Base-by-base conservation (phyloP, 2,113 vertebrate genomes). In the Gallinago jamesoni region DNA sequence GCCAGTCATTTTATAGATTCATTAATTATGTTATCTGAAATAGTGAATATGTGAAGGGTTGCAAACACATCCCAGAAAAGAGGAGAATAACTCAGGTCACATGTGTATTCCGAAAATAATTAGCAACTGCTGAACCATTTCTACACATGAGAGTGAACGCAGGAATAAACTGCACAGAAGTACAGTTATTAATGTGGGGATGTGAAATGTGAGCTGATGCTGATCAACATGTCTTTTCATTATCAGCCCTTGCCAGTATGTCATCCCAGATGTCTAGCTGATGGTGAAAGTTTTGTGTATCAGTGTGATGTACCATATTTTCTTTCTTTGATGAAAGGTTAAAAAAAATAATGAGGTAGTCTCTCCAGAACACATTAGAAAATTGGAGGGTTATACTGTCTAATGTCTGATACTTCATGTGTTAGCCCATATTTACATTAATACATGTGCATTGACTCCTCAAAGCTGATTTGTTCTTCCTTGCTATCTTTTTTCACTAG, bases 401-500 rank as follows among this genome's bases (percentile, higher is more conserved):
- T 67, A 7, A 8, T 59, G 7, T n/a, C 28, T 64, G 10, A 30
- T 70, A 20, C 5, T 90, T 84, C 39, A 19, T 35, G n/a, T 67
- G 3, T 22, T 84, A 60, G 35, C 23, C 30, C 5, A 7, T 50
- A 33, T 45, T 87, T 60, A 57, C 10, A 47, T 77, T 57, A 79
- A 76, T 55, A 70, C 3, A 12, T 7, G 27, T 20, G 5, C 14
- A 31, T 48, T 75, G 8, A 37, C 12, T 70, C 10, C 57, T 80
- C 10, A 45, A 73, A 76, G 7, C 63, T 83, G 57, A 82, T 68
- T 68, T 91, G 14, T 74, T 80, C 7, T 77, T 73, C 45, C 11
- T 69, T 66, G 7, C 21, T 82, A 55, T 41, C 68, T 62, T 89
- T 89, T 88, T 93, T 59, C 70, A 74, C 87, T 70, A 98, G 98